Evolutionary conservation across 2,113 vertebrate genomes (phyloP), one percentile per base, ranked within the genome.

Genomic region (Notiomystis cincta): DNA sequence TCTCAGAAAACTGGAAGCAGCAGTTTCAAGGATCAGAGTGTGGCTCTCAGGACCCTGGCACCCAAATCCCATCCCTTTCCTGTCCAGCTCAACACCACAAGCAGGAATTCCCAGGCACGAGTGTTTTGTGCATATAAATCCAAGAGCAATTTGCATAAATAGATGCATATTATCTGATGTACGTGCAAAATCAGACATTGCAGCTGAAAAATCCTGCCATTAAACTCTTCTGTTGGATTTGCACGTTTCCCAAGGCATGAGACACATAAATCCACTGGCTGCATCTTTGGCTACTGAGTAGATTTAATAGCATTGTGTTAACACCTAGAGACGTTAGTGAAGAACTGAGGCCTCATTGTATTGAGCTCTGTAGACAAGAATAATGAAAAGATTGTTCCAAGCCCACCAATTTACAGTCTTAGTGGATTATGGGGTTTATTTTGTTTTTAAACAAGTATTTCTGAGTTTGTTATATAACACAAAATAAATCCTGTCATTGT

Each of bases 221-320:
- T 95, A 93, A 92, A 89, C 61, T 35, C 7, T 76, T 97, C 88
- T 38, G 64, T 60, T 86, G 82, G 45, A 54, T 71, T 82, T 72
- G 48, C 96, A 54, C 60, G 22, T 96, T 87, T 96, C 90, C 37
- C 23, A 85, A 93, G 94, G 82, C 96, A 96, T 78, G 88, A 95
- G 92, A 37, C 64, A 25, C 82, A 92, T 96, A 96, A 97, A 95
- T 96, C 93, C 92, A 93, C 82, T 81, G 82, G 69, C 80, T 67
- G 90, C 80, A 76, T 95, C 76, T 90, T 84, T 92, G 78, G 86
- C 95, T 82, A 23, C 72, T 93, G 80, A 94, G 86, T 84, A 90
- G 90, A 89, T 95, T 95, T 96, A 96, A 92, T 93, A 72, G 80
- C 92, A 95, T 97, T 96, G 96, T 93, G 91, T 92, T 96, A 96